phyloP scores from a whole-genome alignment of 2,113 vertebrate species.

The Aldabrachelys gigantea region DNA sequence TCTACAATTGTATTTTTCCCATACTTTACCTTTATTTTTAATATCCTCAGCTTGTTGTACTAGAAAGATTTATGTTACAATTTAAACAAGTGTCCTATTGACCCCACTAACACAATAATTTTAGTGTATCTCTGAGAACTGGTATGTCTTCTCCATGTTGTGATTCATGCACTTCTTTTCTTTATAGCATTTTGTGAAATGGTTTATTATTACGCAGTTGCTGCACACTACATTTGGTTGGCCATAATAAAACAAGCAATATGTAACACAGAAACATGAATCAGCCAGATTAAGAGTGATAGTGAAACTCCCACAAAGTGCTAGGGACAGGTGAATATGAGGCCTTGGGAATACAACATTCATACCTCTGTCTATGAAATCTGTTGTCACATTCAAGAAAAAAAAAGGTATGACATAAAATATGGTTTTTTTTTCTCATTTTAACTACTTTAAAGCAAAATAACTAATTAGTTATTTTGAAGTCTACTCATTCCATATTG shows the following conservation, averaged over 20 bases:
- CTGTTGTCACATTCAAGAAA: neutral
- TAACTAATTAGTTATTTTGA: neutral
- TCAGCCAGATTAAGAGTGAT: neutral
- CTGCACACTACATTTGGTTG: neutral
- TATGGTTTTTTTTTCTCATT: neutral
- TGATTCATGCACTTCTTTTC: neutral
- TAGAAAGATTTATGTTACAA: neutral
- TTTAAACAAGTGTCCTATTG: neutral
- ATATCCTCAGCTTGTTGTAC: neutral
- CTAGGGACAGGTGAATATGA: neutral
- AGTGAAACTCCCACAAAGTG: neutral
- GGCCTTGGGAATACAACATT: neutral
- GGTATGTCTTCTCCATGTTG: neutral
- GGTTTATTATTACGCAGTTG: neutral
- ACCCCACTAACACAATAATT: neutral
- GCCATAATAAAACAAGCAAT: neutral
- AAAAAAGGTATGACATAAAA: neutral
- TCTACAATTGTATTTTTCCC: slow-evolving; percentile 9
- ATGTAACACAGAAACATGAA: neutral
- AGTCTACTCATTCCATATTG: neutral
- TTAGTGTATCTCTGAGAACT: neutral
- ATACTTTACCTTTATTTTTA: neutral
- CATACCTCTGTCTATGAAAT: neutral
- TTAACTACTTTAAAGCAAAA: neutral
- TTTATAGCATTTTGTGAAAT: neutral